Base-by-base conservation (phyloP, 2,888 invertebrate genomes). In the Idaea aversata region DNA sequence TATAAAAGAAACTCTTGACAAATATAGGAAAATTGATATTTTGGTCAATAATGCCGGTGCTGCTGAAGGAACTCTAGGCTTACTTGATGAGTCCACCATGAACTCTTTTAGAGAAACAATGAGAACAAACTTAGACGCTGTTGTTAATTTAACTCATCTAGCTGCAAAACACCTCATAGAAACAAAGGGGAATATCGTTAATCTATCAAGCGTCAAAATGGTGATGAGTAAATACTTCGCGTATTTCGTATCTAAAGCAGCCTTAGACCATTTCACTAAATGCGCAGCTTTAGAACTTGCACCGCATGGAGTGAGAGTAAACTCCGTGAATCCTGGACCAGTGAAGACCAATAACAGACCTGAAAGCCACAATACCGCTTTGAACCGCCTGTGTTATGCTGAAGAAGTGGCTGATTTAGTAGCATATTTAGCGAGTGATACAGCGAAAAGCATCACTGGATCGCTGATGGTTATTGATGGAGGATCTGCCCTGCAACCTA, bases 251-350 rank as follows among this genome's bases (percentile, higher is more conserved):
- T 78, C 82, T 0, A 85, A 85, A 62, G 82, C 83, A 13, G 80
- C 73, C 4, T 15, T 85, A 4, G 73, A 75, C 34, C 77, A 79
- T 63, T 85, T 85, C 34, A 78, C 83, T 0, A 74, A 75, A 58
- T 70, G 72, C 10, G 70, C 66, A 16, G 84, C 84, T n/a, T 84
- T 98, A 61, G 98, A 97, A 77, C 84, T 97, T 59, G 96, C 95
- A 13, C 71, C 93, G 0, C 94, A 95, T 80, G 94, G 95, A 70
- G 96, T 98, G 0, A 93, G 98, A 58, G 97, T 97, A 0, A 84
- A 85, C 62, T 62, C 76, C 1, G 70, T 83, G 0, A 79, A 76
- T 61, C 80, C 80, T 34, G 83, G 81, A 1, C 70, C 77, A 2
- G 77, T 79, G 0, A 65, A 57, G 0, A 83, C 98, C 0, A 74